Conservation (phyloP, 53 echinoderm and acorn worm genomes). For the Luidia sarsii region DNA sequence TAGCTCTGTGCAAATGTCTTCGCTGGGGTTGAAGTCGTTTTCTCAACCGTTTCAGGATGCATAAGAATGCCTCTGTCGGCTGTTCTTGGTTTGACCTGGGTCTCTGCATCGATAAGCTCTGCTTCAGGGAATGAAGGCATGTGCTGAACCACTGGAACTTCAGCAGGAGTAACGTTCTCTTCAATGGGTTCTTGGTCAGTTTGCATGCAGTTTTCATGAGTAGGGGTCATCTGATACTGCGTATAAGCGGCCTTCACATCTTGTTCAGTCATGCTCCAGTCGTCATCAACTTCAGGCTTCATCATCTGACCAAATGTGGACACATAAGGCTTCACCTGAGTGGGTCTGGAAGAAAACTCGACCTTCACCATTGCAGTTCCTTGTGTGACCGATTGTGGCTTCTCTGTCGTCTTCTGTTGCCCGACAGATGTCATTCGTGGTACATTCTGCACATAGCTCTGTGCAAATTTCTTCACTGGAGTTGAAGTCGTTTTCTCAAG, state of each 20-base stretch:
- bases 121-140: conserved; percentile 30
- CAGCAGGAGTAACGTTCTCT: conserved; percentile 9
- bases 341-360: conserved; percentile 19
- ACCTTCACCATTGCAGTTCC: conserved; percentile 16
- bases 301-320: conserved; percentile 21
- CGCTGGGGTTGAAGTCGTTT: conserved; percentile 14
- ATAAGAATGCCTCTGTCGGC: conserved; percentile 27
- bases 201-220: conserved; percentile 27
- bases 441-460: conserved; percentile 23
- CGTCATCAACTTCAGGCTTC: conserved; percentile 5
- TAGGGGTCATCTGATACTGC: conserved; percentile 10
- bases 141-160: conserved; percentile 10
- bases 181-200: conserved; percentile 21
- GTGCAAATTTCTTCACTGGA: conserved; percentile 6
- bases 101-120: conserved; percentile 43
- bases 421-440: conserved; percentile 20
- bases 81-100: conserved; percentile 40
- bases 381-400: neutral
- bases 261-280: conserved; percentile 36
- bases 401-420: conserved; percentile 23
- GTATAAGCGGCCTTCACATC: conserved; percentile 18
- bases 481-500: conserved; percentile 22
- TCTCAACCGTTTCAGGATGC: conserved; percentile 7
- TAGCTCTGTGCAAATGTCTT: conserved; percentile 8
- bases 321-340: conserved; percentile 19